Conservation (phyloP, 2,797 vertebrate genomes). For the Mormyrus proboscirostris region DNA sequence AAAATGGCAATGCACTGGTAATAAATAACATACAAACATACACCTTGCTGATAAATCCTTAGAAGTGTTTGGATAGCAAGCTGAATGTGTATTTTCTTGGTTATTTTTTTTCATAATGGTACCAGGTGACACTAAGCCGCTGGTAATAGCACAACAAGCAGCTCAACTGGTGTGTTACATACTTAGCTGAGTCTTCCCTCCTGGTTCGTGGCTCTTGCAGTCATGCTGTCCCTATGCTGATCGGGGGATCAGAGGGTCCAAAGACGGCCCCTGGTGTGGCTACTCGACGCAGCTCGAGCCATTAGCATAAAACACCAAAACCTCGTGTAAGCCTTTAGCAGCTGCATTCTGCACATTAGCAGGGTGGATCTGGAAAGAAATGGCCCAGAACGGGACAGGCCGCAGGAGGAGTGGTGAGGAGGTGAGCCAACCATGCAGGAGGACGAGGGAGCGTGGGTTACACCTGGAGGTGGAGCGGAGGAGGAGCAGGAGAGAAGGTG, state of each 20-base stretch:
- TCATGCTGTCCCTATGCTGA: not conserved
- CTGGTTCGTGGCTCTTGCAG: not conserved
- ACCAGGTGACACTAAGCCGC: not conserved
- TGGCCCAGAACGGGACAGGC: not conserved
- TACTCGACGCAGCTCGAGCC: not conserved
- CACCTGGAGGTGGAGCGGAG: not conserved
- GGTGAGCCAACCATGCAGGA: not conserved
- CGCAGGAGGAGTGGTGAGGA: not conserved
- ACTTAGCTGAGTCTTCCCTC: not conserved
- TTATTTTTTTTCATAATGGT: not conserved
- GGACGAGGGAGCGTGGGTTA: not conserved
- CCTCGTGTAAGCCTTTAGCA: not conserved
- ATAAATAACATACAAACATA: not conserved
- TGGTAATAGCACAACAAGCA: not conserved
- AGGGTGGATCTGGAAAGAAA: not conserved
- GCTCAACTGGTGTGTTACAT: not conserved
- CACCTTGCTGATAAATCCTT: not conserved
- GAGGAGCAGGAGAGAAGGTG: constrained; percentile 37
- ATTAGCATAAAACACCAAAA: not conserved
- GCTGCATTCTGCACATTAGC: not conserved
- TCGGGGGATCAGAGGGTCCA: not conserved
- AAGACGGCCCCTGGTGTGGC: not conserved
- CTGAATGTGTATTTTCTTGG: not conserved
- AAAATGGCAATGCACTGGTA: not conserved
- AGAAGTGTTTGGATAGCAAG: not conserved